phyloP scores from a whole-genome alignment of 2,888 invertebrate genomes.

The Nephrotoma flavescens region DNA sequence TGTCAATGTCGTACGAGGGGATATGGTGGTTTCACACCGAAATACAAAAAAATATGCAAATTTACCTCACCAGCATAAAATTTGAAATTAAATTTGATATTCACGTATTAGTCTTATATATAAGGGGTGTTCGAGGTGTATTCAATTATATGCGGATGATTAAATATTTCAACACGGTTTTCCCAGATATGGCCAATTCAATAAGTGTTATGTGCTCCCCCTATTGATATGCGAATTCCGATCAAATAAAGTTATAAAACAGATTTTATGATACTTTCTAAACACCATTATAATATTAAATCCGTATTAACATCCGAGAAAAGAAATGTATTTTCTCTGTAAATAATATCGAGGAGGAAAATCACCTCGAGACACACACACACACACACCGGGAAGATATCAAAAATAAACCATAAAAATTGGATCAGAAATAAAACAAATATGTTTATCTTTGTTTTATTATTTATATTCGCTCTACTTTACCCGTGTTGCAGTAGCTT shows the following conservation, averaged over 20 bases:
- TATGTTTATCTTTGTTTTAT: background rate
- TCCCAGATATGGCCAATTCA: background rate
- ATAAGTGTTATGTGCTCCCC: background rate
- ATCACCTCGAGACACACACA: background rate
- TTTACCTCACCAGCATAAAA: background rate
- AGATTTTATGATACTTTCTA: background rate
- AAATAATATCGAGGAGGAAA: background rate
- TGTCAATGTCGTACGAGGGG: background rate
- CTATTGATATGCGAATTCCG: background rate
- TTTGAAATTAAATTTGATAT: background rate
- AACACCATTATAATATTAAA: background rate
- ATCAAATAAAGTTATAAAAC: background rate
- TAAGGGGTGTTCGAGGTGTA: background rate
- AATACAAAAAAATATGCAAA: background rate
- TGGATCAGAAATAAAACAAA: background rate
- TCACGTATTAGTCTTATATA: background rate
- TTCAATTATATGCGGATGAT: background rate
- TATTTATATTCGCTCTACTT: background rate
- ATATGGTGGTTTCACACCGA: background rate
- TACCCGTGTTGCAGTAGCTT: background rate
- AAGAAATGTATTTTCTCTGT: background rate
- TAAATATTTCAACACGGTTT: background rate
- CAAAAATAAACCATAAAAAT: background rate
- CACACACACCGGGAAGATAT: background rate
- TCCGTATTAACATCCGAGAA: background rate